Evolutionary conservation across 2,888 invertebrate species (phyloP), one percentile per base, ranked within the genome.

Genomic region (Pyralis farinalis): DNA sequence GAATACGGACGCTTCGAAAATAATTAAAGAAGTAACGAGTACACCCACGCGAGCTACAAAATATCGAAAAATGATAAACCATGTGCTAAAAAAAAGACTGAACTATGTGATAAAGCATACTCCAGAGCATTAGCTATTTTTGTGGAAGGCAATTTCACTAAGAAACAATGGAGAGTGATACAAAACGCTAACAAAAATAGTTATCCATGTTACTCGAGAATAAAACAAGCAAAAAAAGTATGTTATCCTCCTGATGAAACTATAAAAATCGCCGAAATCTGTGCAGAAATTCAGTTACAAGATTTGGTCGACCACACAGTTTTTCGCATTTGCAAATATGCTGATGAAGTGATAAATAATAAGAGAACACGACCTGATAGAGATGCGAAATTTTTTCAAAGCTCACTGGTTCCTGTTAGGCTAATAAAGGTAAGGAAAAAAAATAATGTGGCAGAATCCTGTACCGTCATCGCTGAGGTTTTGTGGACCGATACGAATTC

Each of bases 121-220:
- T 9, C 34, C 37, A 12, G 5, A 37, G 37, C 37, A 16, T 42
- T 42, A 28, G 20, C 34, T 33, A 12, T 42, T 25, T 42, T 37
- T 29, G 21, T 37, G 31, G 42, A 42, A 25, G 33, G 34, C 32
- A 27, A 37, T 28, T 42, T 42, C 5, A 42, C 42, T 16, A 34
- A 16, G 25, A 36, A 29, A n/a, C 39, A 39, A 39, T 39, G 27
- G 12, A 33, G 33, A 33, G 11, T 39, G 30, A 32, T 39, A 33
- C 39, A 39, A 20, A 12, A 20, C n/a, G 39, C 33, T 25, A 39
- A 32, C 25, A 36, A 12, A 10, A 16, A 16, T 16, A 16, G 2
- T 16, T 16, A 16, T 16, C 16, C 16, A 2, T 16, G 16, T 16
- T 30, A 30, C 30, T 11, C 30, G 10, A 11, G 12, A 7, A 30